Base-by-base conservation (phyloP, 1,140 invertebrate genomes). In the Papilio glaucus region DNA sequence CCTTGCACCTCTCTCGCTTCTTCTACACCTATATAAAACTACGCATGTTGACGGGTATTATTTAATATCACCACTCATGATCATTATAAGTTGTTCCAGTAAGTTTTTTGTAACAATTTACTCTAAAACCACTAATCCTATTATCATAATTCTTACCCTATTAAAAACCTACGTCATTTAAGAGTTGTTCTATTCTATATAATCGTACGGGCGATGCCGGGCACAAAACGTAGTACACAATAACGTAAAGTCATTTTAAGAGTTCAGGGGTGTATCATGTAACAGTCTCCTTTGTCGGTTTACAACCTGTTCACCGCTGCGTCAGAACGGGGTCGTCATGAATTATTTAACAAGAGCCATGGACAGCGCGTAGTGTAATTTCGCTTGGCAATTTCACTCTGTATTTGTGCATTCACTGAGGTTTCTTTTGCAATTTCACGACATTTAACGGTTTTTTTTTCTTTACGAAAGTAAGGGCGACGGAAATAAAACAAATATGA, bases 251-350 rank as follows among this genome's bases (percentile, higher is more conserved):
- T 18, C 38, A 63, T 62, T 62, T n/a, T 37, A 39, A 80, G 81
- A 80, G 78, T 80, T 82, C 57, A 73, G 38, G 65, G 72, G 74
- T 81, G 79, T 79, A 82, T 80, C 78, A 84, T 81, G 79, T 79
- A 82, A 82, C 77, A 84, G 78, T 81, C 80, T 80, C 81, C 83
- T 80, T 85, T 88, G 81, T 89, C 83, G 81, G 78, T 86, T 78
- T 82, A 79, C 82, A 82, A 83, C 77, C 80, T 81, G 74, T 75
- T 71, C 61, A 69, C 69, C 71, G 69, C 70, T 75, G 61, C 39
- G 67, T 71, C 70, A 61, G 68, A 74, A 72, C 61, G 73, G 75
- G 79, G 76, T 73, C 77, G 77, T 63, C 72, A 88, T 88, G 86
- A 85, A 88, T 88, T 80, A 88, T 88, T 86, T 84, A 86, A 69